phyloP scores from a whole-genome alignment of 2,888 invertebrate genomes.

The Ischnura elegans region DNA sequence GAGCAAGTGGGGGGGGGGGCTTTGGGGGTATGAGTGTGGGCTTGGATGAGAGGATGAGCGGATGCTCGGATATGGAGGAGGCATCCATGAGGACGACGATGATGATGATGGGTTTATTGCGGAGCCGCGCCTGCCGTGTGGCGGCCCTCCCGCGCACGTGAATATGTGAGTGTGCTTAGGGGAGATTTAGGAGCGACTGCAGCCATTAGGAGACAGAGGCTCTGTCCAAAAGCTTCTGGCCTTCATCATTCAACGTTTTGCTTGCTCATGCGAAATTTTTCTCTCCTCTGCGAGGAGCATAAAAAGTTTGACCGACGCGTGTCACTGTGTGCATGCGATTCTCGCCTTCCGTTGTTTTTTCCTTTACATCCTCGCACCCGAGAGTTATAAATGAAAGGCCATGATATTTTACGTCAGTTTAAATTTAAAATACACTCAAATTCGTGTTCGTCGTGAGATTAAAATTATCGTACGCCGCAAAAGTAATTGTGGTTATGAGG shows the following conservation, averaged over 20 bases:
- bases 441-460: no score
- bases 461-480: no score
- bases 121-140: not conserved
- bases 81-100: not conserved
- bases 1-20: no score
- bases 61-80: not conserved
- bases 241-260: conserved; percentile 14
- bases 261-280: not conserved
- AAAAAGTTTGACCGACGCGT: not conserved
- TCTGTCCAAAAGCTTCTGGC: not conserved
- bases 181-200: conserved; percentile 16
- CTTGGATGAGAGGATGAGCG: not conserved
- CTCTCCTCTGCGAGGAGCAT: not conserved
- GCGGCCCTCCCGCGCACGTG: not conserved
- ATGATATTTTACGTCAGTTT: no score
- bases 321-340: not conserved
- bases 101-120: conserved; percentile 35
- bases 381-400: no score
- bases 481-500: no score
- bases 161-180: not conserved
- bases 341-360: not conserved
- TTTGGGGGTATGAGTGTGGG: conserved; percentile 34
- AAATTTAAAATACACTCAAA: no score
- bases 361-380: no score
- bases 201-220: not conserved